A percentile compares a stretch with the other conserved stretches of the same genome.
Evolutionary conservation across 2,888 invertebrate species (phyloP).

Genomic region (Yponomeuta sedellus): DNA sequence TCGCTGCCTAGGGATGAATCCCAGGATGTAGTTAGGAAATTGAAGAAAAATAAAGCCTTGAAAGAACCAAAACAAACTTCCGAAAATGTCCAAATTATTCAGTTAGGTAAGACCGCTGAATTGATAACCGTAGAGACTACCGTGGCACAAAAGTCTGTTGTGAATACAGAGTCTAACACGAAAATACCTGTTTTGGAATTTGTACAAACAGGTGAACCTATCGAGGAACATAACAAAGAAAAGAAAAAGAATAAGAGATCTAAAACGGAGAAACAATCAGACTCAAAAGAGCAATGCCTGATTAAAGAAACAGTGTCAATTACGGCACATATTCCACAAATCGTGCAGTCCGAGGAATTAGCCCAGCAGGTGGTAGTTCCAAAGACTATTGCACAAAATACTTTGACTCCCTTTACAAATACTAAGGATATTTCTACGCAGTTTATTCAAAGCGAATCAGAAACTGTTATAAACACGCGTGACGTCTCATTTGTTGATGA

Average conservation of each 20-base stretch:
- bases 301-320: neutral
- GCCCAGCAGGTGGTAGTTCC: neutral
- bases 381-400: neutral
- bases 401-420: neutral
- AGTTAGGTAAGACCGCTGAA: neutral
- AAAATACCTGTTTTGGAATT: neutral
- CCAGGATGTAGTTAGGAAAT: neutral
- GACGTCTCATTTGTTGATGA: neutral
- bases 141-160: neutral
- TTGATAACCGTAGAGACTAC: conserved; percentile 3
- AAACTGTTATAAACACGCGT: neutral
- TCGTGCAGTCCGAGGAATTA: neutral
- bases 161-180: neutral
- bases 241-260: conserved; percentile 11
- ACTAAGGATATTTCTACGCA: neutral
- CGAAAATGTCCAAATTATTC: conserved; percentile 9
- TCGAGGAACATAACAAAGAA: neutral
- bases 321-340: neutral
- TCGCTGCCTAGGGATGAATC: neutral
- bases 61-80: conserved; percentile 4
- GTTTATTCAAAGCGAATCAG: neutral
- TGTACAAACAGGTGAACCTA: neutral
- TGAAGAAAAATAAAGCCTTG: conserved; percentile 10
- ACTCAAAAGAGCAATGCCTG: neutral
- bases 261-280: neutral